Percentiles rank a stretch among this genome's conserved stretches.
Conservation (phyloP, 2,113 vertebrate genomes). For the Phalacrocorax brasilianus region DNA sequence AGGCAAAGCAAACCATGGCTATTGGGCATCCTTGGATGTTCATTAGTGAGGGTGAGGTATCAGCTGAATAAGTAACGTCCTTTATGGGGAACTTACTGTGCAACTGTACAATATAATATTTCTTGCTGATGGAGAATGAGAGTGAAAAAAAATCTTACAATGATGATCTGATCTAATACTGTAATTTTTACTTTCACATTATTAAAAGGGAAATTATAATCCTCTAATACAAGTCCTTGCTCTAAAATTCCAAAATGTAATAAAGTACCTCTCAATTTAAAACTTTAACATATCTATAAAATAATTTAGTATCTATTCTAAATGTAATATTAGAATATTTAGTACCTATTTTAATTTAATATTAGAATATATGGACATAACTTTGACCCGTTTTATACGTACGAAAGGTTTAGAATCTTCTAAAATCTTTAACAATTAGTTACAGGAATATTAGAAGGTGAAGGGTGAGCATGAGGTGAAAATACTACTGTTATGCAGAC, state of each 20-base stretch:
- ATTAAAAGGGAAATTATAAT: conserved; percentile 24
- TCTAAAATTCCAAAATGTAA: conserved; percentile 38
- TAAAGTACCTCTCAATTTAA: conserved; percentile 35
- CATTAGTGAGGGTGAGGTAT: not conserved
- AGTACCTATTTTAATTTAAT: conserved; percentile 29
- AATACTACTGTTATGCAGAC: not conserved
- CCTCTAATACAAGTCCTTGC: not conserved
- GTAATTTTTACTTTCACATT: not conserved
- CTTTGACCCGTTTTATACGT: not conserved
- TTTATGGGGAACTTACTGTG: not conserved
- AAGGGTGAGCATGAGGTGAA: not conserved
- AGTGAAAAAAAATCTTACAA: not conserved
- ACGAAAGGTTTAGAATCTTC: not conserved
- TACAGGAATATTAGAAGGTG: not conserved
- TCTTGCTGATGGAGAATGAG: not conserved
- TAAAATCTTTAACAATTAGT: not conserved
- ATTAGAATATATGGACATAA: conserved; percentile 16
- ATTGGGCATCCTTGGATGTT: not conserved
- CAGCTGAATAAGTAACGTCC: not conserved
- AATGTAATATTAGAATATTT: conserved; percentile 42
- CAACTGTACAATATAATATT: not conserved
- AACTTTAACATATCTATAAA: conserved; percentile 50
- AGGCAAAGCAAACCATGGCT: not conserved
- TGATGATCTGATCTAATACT: not conserved
- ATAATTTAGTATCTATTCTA: conserved; percentile 45